Evolutionary conservation across 2,888 invertebrate species (phyloP).

Genomic region (Marasmarcha lunaedactyla): DNA sequence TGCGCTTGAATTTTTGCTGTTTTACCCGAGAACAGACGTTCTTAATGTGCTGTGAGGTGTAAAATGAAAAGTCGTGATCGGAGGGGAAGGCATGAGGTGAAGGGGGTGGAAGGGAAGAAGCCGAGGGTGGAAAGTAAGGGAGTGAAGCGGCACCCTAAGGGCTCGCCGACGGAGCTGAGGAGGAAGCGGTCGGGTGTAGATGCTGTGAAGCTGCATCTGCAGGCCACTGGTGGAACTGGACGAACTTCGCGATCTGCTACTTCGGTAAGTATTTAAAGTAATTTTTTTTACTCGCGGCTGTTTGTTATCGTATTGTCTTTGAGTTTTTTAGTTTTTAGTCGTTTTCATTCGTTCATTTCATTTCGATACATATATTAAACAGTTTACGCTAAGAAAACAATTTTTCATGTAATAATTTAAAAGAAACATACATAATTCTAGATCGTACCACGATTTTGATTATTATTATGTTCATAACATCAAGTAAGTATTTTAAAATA

Average conservation of each 20-base stretch:
- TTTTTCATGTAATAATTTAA: no score
- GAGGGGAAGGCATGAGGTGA: constrained; percentile 29
- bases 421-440: no score
- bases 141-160: not conserved
- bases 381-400: no score
- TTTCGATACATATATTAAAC: no score
- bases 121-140: constrained; percentile 16
- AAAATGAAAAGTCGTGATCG: constrained; percentile 51
- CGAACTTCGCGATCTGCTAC: constrained; percentile 57
- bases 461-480: no score
- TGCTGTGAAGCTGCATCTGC: constrained; percentile 52
- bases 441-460: no score
- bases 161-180: constrained; percentile 17
- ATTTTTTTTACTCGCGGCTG: not conserved
- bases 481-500: no score
- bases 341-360: no score
- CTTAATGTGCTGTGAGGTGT: constrained; percentile 1
- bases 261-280: constrained; percentile 27
- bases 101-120: constrained; percentile 22
- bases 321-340: no score
- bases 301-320: no score
- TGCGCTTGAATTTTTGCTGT: constrained; percentile 27
- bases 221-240: constrained; percentile 52
- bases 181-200: constrained; percentile 53
- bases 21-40: constrained; percentile 9